Percentiles rank a stretch among this genome's conserved stretches.
These are phyloP conservation scores for Alaudala cheleensis DNA, from an alignment of 2,113 vertebrate species.

Conservation along the genomic window DNA sequence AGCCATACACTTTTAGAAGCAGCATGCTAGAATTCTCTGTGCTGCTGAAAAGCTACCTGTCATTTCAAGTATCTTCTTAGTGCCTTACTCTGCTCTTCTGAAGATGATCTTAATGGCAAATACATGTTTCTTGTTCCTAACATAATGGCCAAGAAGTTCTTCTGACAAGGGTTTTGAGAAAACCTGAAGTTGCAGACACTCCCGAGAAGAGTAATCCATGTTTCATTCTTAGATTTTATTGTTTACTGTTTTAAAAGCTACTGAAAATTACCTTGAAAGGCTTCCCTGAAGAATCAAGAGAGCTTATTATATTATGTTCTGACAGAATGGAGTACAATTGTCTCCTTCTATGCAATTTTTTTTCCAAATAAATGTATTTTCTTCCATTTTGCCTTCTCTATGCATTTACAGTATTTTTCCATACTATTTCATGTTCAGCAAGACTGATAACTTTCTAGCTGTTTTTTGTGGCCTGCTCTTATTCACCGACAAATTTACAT, in stretches of 20 bases:
- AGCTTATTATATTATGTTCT: not conserved
- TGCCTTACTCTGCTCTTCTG: not conserved
- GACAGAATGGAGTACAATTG: not conserved
- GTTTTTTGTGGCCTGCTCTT: not conserved
- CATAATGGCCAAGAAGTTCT: not conserved
- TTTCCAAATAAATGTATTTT: not conserved
- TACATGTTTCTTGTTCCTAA: not conserved
- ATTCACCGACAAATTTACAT: not conserved
- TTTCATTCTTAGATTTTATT: not conserved
- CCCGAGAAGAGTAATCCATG: not conserved
- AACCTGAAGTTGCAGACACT: accelerated
- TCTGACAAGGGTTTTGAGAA: not conserved
- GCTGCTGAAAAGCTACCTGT: not conserved
- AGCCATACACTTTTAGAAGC: not conserved
- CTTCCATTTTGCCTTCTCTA: not conserved
- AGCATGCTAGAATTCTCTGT: not conserved
- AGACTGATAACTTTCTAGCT: not conserved
- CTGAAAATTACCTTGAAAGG: not conserved
- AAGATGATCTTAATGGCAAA: not conserved
- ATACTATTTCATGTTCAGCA: not conserved
- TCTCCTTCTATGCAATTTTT: not conserved
- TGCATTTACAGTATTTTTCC: not conserved
- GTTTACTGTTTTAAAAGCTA: not conserved
- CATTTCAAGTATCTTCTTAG: not conserved
- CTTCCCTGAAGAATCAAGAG: not conserved